These are phyloP conservation scores for Tethya wilhelma DNA, from an alignment of 37 sponge, comb jelly and placozoan genomes.

Conservation along the genomic window DNA sequence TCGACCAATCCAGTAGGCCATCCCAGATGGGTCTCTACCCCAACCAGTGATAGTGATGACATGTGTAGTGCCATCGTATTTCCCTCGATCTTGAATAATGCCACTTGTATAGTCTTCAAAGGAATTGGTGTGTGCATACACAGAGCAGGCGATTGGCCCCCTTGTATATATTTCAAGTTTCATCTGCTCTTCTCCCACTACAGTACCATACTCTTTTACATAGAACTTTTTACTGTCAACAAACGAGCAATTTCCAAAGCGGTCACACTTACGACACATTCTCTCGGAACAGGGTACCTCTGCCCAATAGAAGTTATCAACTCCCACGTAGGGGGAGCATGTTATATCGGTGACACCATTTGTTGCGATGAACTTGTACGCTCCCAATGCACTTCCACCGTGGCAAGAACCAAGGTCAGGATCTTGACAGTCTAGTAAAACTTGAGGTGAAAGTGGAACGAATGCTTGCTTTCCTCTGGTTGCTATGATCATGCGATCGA, in stretches of 20 bases:
- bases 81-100: slow-evolving; percentile 51
- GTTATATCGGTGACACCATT: slow-evolving; percentile 84
- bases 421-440: slow-evolving; percentile 59
- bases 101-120: slow-evolving; percentile 70
- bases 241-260: slow-evolving; percentile 48
- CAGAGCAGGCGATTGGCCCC: slow-evolving; percentile 83
- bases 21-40: slow-evolving; percentile 55
- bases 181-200: slow-evolving; percentile 72
- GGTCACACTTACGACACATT: slow-evolving; percentile 74
- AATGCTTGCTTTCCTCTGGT: slow-evolving; percentile 19
- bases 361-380: slow-evolving; percentile 75
- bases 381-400: slow-evolving; percentile 68
- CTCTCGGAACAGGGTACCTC: slow-evolving; percentile 53
- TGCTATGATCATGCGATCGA: slow-evolving; percentile 80
- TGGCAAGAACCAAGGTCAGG: slow-evolving; percentile 39
- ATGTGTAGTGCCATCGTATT: slow-evolving; percentile 76
- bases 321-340: slow-evolving; percentile 75
- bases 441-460: slow-evolving; percentile 66
- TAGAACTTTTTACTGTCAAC: slow-evolving; percentile 49
- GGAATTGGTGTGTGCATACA: slow-evolving; percentile 75
- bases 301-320: slow-evolving; percentile 65
- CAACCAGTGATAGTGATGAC: slow-evolving; percentile 78
- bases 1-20: slow-evolving; percentile 78
- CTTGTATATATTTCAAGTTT: slow-evolving; percentile 77
- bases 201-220: slow-evolving; percentile 61